Evolutionary conservation across 1,140 invertebrate genomes (phyloP).

Genomic region (Venustaconcha ellipsiformis): DNA sequence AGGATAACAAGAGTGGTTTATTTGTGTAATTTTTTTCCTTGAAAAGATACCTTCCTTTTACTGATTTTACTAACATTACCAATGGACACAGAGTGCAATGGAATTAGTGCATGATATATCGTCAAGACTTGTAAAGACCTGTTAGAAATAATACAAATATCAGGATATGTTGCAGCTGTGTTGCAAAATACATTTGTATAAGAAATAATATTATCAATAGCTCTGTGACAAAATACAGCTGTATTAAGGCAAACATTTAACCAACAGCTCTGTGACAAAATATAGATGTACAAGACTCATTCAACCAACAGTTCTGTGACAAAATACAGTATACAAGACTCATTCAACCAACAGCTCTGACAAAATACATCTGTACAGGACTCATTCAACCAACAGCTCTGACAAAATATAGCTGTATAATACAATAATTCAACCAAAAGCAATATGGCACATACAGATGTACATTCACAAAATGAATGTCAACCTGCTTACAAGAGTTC

Average conservation of each 20-base stretch:
- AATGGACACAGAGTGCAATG: too few relatives aligned
- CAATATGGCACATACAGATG: background rate
- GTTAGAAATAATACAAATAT: too few relatives aligned
- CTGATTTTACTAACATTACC: too few relatives aligned
- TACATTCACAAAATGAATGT: background rate
- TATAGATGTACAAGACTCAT: background rate
- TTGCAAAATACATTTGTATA: background rate
- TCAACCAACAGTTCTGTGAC: background rate
- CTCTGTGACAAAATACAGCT: background rate
- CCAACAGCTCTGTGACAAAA: background rate
- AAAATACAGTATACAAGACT: background rate
- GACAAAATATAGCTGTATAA: background rate
- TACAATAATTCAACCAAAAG: background rate
- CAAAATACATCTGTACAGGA: background rate
- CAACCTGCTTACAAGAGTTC: background rate
- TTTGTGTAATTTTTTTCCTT: too few relatives aligned
- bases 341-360: background rate
- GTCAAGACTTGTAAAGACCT: too few relatives aligned
- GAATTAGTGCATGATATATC: too few relatives aligned
- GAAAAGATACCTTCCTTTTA: too few relatives aligned
- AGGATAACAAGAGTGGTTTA: too few relatives aligned
- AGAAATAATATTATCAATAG: background rate
- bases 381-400: too few relatives aligned
- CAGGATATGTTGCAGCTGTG: background rate
- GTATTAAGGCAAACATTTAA: too few relatives aligned